Evolutionary conservation across 2,797 vertebrate species (phyloP).

Genomic region (Coregonus ussuriensis): DNA sequence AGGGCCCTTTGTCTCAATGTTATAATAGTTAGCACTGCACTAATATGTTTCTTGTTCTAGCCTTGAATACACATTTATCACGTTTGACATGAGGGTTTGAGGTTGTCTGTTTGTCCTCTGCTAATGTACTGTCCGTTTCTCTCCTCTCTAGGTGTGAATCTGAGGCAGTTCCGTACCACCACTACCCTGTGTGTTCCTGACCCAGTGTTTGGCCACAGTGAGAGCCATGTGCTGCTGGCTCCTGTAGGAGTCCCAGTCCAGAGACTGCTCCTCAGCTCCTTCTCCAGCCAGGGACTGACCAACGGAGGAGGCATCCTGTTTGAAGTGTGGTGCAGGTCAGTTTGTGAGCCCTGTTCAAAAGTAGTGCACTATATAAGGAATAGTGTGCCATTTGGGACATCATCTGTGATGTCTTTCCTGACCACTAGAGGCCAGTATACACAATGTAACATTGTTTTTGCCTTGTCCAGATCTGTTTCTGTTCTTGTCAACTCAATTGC

Average conservation of each 20-base stretch:
- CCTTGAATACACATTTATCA: no score
- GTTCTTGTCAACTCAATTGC: no score
- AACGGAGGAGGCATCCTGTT: conserved; percentile 87
- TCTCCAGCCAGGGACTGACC: conserved; percentile 72
- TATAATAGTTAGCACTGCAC: neutral
- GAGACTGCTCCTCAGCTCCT: conserved; percentile 82
- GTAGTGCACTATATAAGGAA: neutral
- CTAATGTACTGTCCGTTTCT: no score
- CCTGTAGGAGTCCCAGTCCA: conserved; percentile 87
- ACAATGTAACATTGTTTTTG: neutral
- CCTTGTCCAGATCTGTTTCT: no score
- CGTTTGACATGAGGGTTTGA: neutral
- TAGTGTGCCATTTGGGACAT: no score
- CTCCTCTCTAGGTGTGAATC: conserved; percentile 58
- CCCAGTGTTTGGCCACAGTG: conserved; percentile 84
- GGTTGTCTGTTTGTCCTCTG: conserved; percentile 10
- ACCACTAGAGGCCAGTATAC: conserved; percentile 15
- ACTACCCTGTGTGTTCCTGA: conserved; percentile 90
- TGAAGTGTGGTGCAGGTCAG: conserved; percentile 97
- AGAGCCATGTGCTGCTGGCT: conserved; percentile 82
- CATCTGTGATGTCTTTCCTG: no score
- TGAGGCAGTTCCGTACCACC: conserved; percentile 85
- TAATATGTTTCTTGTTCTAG: no score
- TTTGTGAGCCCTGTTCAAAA: neutral
- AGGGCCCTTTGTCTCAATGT: neutral